phyloP scores from a whole-genome alignment of 1,140 invertebrate species.

The Zaprionus ghesquierei region DNA sequence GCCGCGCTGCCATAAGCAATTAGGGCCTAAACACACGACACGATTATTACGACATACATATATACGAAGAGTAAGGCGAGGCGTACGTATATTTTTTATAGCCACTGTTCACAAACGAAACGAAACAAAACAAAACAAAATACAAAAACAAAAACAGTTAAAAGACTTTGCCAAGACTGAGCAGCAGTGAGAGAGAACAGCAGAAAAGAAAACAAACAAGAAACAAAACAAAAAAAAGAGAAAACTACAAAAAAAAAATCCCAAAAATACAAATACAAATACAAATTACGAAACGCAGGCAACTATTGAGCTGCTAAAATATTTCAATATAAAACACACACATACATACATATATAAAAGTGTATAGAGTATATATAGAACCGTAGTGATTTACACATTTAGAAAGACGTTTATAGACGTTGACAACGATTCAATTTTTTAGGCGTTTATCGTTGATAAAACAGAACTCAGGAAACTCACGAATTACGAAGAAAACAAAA shows the following conservation, averaged over 20 bases:
- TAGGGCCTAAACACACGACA: constrained; percentile 54
- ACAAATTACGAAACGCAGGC: constrained; percentile 28
- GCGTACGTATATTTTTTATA: constrained; percentile 67
- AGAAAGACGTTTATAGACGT: constrained; percentile 30
- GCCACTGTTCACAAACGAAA: constrained; percentile 54
- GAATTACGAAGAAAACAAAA: constrained; percentile 48
- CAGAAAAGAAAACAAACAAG: constrained; percentile 11
- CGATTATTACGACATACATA: constrained; percentile 18
- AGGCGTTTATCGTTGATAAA: constrained; percentile 50
- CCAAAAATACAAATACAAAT: constrained; percentile 28
- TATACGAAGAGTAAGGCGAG: constrained; percentile 6
- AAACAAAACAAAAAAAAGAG: constrained; percentile 4
- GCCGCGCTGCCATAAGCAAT: constrained; percentile 65
- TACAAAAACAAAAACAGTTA: constrained; percentile 53
- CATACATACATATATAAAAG: constrained; percentile 24
- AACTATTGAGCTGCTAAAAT: constrained; percentile 42
- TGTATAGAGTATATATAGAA: constrained; percentile 16
- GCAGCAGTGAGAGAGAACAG: constrained; percentile 62
- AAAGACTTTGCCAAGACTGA: constrained; percentile 78
- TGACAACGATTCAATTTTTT: constrained; percentile 29
- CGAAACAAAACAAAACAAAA: constrained; percentile 38
- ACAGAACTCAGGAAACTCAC: constrained; percentile 68
- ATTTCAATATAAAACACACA: constrained; percentile 28
- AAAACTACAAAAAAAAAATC: constrained; percentile 6
- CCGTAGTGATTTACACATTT: constrained; percentile 18